Evolutionary conservation across 2,113 vertebrate species (phyloP), one percentile per base, ranked within the genome.

Genomic region (Lophochroa leadbeateri): DNA sequence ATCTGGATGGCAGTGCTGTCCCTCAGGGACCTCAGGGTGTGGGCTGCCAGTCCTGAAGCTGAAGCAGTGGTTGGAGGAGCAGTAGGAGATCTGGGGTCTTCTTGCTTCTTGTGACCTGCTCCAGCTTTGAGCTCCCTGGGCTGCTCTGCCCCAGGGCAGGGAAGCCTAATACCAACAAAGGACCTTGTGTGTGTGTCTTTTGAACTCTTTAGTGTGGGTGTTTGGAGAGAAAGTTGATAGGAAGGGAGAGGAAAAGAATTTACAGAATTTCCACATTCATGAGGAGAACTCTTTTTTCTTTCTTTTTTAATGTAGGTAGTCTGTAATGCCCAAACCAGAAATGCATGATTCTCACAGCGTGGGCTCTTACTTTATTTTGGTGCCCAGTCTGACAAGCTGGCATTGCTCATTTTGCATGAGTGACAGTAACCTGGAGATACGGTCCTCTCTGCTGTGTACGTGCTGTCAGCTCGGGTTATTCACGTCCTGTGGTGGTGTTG

Each of bases 371-470:
- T 8, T n/a, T 31, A 12, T 25, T 49, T 53, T 72, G 2, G 31
- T 44, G 68, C 39, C 8, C 4, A 28, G 65, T 6, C 46, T 82
- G 92, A 60, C 68, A 28, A 13, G 64, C 76, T 61, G 74, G 65
- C 2, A 1, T 58, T 44, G 60, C 74, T 55, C 5, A 20, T 25
- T 74, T 29, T 43, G n/a, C 3, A 8, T 29, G 83, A 65, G 86
- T 53, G 92, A 31, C 87, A 39, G 74, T 21, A 60, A 35, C 77
- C 78, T 58, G 46, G 55, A 17, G 80, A 31, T 58, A 5, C 0
- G 0, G 11, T 53, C 57, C 13, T 46, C 71, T 70, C 20, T 0
- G 0, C 81, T 15, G 11, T 1, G 5, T 50, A 21, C 3, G 1
- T 44, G 58, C 80, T 69, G 80, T 76, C 13, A 18, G 82, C 78